Percentiles rank a stretch among this genome's conserved stretches.
Conservation (phyloP, 1,140 invertebrate species). For the Drosophila lacertosa region DNA sequence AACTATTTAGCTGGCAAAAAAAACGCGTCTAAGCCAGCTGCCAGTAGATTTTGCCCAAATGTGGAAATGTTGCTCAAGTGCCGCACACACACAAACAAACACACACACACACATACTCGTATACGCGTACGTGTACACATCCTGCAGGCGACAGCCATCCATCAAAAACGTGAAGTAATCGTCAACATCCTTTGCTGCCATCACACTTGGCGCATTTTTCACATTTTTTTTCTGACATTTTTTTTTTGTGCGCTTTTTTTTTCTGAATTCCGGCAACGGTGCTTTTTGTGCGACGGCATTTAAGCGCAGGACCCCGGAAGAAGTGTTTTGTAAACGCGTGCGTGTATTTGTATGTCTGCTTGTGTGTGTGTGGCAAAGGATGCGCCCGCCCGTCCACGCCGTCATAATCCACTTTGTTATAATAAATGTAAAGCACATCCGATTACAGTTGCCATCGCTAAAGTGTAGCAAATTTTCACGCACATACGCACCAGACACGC, state of each 20-base stretch:
- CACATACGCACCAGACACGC: conserved; percentile 37
- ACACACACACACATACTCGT: background rate
- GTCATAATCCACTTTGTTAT: conserved; percentile 82
- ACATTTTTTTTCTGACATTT: conserved; percentile 5
- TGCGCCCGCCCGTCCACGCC: conserved; percentile 58
- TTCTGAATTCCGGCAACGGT: conserved; percentile 61
- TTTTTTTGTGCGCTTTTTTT: conserved; percentile 4
- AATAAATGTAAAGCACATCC: conserved; percentile 83
- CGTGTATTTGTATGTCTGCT: conserved; percentile 12
- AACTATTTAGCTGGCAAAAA: conserved; percentile 36
- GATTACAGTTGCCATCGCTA: conserved; percentile 79
- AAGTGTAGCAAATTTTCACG: conserved; percentile 81
- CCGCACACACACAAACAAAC: conserved; percentile 9
- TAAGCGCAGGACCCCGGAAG: conserved; percentile 22
- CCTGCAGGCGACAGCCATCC: conserved; percentile 51
- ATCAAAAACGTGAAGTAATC: conserved; percentile 77
- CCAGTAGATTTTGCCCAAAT: conserved; percentile 19
- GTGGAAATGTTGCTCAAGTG: conserved; percentile 39
- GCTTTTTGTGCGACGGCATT: conserved; percentile 33
- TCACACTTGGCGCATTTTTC: conserved; percentile 57
- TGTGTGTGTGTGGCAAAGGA: conserved; percentile 59
- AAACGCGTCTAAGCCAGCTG: conserved; percentile 3
- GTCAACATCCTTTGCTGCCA: conserved; percentile 74
- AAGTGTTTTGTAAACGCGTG: conserved; percentile 19
- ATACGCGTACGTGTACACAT: conserved; percentile 7